A percentile compares a stretch with the other conserved stretches of the same genome.
Evolutionary conservation across 2,797 vertebrate species (phyloP).

Genomic region (Anguilla obscura): DNA sequence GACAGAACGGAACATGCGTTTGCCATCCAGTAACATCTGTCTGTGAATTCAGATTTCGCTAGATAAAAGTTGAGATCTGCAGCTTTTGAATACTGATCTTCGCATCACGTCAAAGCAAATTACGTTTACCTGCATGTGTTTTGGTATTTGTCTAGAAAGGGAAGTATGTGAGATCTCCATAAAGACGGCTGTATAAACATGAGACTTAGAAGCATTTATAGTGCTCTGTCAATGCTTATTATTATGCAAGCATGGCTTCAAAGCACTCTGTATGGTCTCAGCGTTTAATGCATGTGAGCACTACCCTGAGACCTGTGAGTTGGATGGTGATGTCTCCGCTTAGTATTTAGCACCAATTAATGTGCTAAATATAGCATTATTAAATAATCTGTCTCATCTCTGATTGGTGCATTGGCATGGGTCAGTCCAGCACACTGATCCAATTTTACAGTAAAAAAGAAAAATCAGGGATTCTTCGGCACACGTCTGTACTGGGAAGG

Average conservation of each 20-base stretch:
- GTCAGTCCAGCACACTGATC: background rate
- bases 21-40: background rate
- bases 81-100: background rate
- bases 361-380: background rate
- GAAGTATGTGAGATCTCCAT: conserved; percentile 7
- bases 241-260: background rate
- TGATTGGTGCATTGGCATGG: background rate
- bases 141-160: background rate
- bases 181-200: conserved; percentile 12
- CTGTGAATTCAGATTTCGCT: background rate
- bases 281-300: background rate
- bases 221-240: background rate
- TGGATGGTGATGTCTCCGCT: background rate
- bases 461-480: background rate
- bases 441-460: background rate
- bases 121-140: background rate
- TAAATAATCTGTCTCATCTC: background rate
- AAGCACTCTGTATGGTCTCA: background rate
- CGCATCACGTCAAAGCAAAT: background rate
- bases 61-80: background rate
- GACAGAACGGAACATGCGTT: background rate
- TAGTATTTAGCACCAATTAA: conserved; percentile 10
- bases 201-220: background rate
- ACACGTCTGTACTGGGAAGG: background rate
- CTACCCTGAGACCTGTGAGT: too few species aligned